Percentiles rank a stretch among this genome's conserved stretches.
Evolutionary conservation across 2,113 vertebrate species (phyloP).

Genomic region (Rhodinocichla rosea): DNA sequence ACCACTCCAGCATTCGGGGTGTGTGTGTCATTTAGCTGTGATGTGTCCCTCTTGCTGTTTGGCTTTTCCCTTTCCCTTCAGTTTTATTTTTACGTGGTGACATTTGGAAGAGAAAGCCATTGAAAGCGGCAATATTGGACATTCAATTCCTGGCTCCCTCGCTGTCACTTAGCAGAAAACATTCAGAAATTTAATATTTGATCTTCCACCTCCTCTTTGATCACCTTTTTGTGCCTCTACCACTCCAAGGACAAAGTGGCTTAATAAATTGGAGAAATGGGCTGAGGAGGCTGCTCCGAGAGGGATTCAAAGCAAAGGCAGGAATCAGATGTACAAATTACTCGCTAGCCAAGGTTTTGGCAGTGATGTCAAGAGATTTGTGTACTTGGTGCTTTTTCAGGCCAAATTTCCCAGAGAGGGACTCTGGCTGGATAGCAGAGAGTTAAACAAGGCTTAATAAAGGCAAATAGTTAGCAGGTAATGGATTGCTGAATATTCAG

Average conservation of each 20-base stretch:
- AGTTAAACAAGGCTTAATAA: neutral
- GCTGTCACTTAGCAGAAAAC: slow-evolving; percentile 41
- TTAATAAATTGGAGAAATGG: slow-evolving; percentile 12
- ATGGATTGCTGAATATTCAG: neutral
- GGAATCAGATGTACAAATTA: neutral
- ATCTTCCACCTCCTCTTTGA: slow-evolving; percentile 52
- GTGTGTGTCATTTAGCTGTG: slow-evolving; percentile 54
- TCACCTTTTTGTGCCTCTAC: neutral
- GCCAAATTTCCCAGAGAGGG: neutral
- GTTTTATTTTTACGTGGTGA: slow-evolving; percentile 43
- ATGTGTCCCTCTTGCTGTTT: slow-evolving; percentile 43
- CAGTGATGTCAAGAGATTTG: neutral
- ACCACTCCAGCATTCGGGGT: neutral
- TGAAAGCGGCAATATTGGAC: neutral
- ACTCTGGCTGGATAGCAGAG: neutral
- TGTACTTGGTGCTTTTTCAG: neutral
- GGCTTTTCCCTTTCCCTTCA: neutral
- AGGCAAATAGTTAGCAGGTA: slow-evolving; percentile 8
- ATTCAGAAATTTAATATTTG: slow-evolving; percentile 45
- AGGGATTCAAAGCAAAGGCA: neutral
- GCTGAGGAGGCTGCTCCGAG: neutral
- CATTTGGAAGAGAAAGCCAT: slow-evolving; percentile 32
- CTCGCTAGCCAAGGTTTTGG: neutral
- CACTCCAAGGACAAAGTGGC: neutral
- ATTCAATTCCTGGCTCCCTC: slow-evolving; percentile 10